Evolutionary conservation across 2,797 vertebrate genomes (phyloP).

Genomic region (Acipenser transmontanus): DNA sequence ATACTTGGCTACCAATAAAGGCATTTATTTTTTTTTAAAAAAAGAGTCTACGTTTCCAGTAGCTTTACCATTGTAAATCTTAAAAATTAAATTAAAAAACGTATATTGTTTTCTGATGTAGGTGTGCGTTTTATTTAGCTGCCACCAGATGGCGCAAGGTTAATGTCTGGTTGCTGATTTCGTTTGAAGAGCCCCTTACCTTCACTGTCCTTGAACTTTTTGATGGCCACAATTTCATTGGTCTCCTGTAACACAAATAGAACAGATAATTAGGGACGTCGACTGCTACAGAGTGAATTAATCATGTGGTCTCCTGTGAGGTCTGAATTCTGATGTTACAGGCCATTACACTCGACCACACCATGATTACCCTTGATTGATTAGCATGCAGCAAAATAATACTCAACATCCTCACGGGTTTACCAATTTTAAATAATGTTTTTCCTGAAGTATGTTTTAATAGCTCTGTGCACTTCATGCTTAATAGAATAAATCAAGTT

Average conservation of each 20-base stretch:
- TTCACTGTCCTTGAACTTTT: constrained; percentile 99
- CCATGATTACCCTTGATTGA: background rate
- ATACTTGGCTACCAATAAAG: too few relatives aligned
- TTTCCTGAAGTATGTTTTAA: too few relatives aligned
- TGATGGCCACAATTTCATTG: constrained; percentile 97
- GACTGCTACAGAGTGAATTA: constrained; percentile 9
- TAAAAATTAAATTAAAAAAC: too few relatives aligned
- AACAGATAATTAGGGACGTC: constrained; percentile 31
- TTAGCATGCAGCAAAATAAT: background rate
- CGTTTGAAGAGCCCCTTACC: constrained; percentile 57
- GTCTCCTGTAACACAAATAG: constrained; percentile 77
- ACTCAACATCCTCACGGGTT: too few relatives aligned
- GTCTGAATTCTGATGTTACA: constrained; percentile 23
- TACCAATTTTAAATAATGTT: too few relatives aligned
- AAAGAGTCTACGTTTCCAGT: too few relatives aligned
- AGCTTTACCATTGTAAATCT: too few relatives aligned
- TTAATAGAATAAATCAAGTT: too few relatives aligned
- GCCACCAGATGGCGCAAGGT: constrained; percentile 1
- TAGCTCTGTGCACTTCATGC: too few relatives aligned
- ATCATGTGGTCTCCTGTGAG: constrained; percentile 21
- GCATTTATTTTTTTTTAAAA: too few relatives aligned
- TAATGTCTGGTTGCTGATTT: background rate
- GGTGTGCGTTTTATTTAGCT: constrained; percentile 8
- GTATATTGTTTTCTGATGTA: constrained; percentile 3
- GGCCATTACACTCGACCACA: background rate